These are phyloP conservation scores for Oxytorus armatus DNA, from an alignment of 2,888 invertebrate genomes.

Conservation along the genomic window DNA sequence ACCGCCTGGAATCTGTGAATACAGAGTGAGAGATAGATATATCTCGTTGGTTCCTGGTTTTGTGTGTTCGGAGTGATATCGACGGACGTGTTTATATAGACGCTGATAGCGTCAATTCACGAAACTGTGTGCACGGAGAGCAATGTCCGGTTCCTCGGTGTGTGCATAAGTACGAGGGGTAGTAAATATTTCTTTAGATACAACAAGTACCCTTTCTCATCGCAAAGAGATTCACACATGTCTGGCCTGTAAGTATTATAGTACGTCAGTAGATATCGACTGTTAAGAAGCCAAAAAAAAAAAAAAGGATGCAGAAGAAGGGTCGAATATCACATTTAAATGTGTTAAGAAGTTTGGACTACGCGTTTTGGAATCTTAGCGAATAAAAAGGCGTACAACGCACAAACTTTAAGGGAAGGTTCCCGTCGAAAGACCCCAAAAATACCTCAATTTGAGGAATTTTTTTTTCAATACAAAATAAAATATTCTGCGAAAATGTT, in stretches of 20 bases:
- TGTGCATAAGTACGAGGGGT: constrained; percentile 3
- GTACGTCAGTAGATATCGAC: background rate
- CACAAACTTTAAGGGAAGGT: no score
- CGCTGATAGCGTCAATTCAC: constrained; percentile 15
- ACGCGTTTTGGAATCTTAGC: no score
- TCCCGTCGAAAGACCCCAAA: no score
- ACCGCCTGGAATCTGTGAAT: constrained; percentile 28
- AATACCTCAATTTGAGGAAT: no score
- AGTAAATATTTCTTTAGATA: constrained; percentile 11
- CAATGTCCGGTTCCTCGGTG: background rate
- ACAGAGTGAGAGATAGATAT: constrained; percentile 11
- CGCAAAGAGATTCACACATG: background rate
- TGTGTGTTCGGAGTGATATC: constrained; percentile 13
- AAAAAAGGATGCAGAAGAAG: no score
- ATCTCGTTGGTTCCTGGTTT: constrained; percentile 38
- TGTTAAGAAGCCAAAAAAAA: background rate
- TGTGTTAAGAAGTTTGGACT: no score
- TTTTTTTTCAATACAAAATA: no score
- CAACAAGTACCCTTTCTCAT: constrained; percentile 9
- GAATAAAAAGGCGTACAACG: no score
- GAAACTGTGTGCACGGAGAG: background rate
- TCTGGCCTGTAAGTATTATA: background rate
- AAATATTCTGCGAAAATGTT: no score
- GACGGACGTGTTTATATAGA: background rate
- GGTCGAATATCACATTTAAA: no score